Base-by-base conservation (phyloP, 2,113 vertebrate species). In the Spilogale gracilis region DNA sequence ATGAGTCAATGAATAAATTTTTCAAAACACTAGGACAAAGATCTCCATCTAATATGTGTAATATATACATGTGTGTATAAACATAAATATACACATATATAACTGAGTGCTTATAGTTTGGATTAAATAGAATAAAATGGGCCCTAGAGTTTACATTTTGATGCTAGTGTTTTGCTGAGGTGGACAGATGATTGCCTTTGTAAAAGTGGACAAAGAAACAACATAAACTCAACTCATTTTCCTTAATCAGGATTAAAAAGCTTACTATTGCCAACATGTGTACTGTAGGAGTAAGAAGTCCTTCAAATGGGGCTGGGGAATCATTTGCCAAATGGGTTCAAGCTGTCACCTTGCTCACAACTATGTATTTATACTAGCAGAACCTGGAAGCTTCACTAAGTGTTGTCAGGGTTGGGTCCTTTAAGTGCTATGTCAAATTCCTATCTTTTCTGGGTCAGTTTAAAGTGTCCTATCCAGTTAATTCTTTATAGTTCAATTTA, bases 191-290 rank as follows among this genome's bases (percentile, higher is more conserved):
- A 93, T 69, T n/a, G 58, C 27, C 56, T 38, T 38, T 48, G 20
- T 78, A 90, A 83, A 95, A 87, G 30, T 74, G 61, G 80, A 93
- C 80, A 91, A 60, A 90, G 52, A 73, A 94, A 67, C 48, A 82
- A 63, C 13, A 65, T 25, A 54, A 61, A 54, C 32, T n/a, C 13
- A 50, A 30, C 79, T 82, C 58, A 23, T 56, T 81, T 96, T 81
- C 54, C 89, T 81, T 92, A 88, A 69, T 71, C 65, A 69, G 56
- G 76, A 69, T 43, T 48, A 69, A 58, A 71, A 87, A 50, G 56
- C 45, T 20, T 23, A 30, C 23, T 45, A 43, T 63, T 60, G 81
- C 76, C 76, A 87, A 18, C 48, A 6, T 23, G 58, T 71, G 45
- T 50, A 20, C 14, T 71, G 80, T 65, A 67, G 92, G 81, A 88